Percentiles rank a stretch among this genome's conserved stretches.
Evolutionary conservation across 2,113 vertebrate genomes (phyloP).

Genomic region (Osmerus mordax): DNA sequence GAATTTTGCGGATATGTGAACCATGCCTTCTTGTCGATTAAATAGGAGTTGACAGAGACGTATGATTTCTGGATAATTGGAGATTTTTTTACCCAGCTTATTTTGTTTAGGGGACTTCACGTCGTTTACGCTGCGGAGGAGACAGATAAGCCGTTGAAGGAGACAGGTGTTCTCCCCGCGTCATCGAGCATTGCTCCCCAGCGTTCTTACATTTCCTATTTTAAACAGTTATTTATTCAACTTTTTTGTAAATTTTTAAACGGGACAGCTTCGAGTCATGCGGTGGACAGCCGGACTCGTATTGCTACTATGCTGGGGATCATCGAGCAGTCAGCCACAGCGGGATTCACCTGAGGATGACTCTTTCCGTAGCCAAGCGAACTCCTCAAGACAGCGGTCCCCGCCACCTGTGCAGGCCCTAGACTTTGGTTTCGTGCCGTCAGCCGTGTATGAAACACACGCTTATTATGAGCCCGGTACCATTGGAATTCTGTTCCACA

Average conservation of each 20-base stretch:
- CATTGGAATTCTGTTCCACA: slow-evolving; percentile 79
- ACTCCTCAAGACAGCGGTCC: slow-evolving; percentile 48
- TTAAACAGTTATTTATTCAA: background rate
- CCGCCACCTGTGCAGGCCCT: slow-evolving; percentile 64
- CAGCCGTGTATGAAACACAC: slow-evolving; percentile 79
- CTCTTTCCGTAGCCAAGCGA: slow-evolving; percentile 14
- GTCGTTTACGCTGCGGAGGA: background rate
- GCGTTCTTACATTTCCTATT: background rate
- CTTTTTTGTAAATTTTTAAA: slow-evolving; percentile 9
- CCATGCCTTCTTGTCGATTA: too few species aligned
- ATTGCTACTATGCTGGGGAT: slow-evolving; percentile 74
- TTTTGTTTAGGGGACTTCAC: slow-evolving; percentile 4
- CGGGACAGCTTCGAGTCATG: slow-evolving; percentile 71
- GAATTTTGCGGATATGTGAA: too few species aligned
- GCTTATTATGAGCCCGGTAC: slow-evolving; percentile 78
- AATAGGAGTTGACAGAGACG: too few species aligned
- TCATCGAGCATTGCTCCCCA: slow-evolving; percentile 1
- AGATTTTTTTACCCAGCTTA: slow-evolving; percentile 2
- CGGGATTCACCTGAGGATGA: slow-evolving; percentile 17
- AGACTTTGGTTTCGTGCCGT: slow-evolving; percentile 85
- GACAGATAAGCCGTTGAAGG: slow-evolving; percentile 30
- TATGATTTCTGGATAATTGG: too few species aligned
- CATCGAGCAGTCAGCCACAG: slow-evolving; percentile 60
- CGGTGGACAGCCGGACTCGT: slow-evolving; percentile 67
- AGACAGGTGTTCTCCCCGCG: slow-evolving; percentile 43